phyloP scores from a whole-genome alignment of 2,113 vertebrate genomes.

The Manacus vitellinus region DNA sequence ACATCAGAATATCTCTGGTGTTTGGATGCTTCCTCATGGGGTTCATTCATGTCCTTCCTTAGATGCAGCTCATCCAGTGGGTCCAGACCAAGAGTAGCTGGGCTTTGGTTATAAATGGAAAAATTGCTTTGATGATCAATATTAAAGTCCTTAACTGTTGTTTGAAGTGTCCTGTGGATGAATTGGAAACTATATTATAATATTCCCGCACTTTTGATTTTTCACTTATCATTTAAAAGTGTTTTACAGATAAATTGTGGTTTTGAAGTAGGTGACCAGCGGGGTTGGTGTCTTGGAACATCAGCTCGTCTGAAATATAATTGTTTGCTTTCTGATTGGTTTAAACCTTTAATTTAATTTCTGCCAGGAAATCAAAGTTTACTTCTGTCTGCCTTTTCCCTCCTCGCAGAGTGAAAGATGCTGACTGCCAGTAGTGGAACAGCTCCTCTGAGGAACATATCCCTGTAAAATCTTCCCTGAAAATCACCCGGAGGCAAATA shows the following conservation, averaged over 20 bases:
- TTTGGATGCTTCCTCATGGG: neutral
- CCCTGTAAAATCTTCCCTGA: constrained; percentile 62
- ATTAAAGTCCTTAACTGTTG: neutral
- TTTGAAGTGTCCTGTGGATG: neutral
- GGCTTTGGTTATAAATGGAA: neutral
- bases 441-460: constrained; percentile 54
- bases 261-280: neutral
- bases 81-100: neutral
- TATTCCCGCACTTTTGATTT: neutral
- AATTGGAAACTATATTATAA: neutral
- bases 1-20: neutral
- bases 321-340: neutral
- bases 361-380: neutral
- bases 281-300: neutral
- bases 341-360: neutral
- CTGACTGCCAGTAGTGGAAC: constrained; percentile 57
- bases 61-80: neutral
- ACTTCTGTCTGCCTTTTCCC: constrained; percentile 34
- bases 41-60: neutral
- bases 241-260: neutral
- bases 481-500: constrained; percentile 48
- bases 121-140: neutral
- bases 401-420: constrained; percentile 73
- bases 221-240: neutral
- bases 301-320: neutral